Conservation (phyloP, 1,140 invertebrate species). For the Littorina saxatilis region DNA sequence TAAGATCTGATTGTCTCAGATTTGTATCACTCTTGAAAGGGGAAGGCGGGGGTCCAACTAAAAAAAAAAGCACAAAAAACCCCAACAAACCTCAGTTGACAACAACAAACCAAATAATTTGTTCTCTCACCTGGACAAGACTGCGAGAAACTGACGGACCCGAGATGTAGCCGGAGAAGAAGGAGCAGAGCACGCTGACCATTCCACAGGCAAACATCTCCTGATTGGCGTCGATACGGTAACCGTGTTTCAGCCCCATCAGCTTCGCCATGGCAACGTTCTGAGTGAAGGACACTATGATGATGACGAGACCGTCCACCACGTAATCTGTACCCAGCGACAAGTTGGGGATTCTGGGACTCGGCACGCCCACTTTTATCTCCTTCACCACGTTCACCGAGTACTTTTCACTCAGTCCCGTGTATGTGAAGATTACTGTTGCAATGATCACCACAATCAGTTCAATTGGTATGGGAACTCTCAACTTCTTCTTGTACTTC, state of each 20-base stretch:
- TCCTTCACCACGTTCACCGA: slow-evolving; percentile 42
- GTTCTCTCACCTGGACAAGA: slow-evolving; percentile 55
- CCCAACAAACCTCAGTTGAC: too few relatives aligned
- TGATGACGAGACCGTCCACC: slow-evolving; percentile 64
- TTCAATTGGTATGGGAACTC: slow-evolving; percentile 74
- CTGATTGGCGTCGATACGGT: slow-evolving; percentile 53
- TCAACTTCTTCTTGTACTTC: slow-evolving; percentile 65
- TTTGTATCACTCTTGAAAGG: too few relatives aligned
- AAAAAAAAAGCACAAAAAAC: too few relatives aligned
- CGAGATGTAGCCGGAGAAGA: slow-evolving; percentile 64
- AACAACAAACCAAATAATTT: too few relatives aligned
- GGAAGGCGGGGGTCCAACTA: too few relatives aligned
- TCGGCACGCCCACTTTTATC: slow-evolving; percentile 61
- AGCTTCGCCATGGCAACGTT: slow-evolving; percentile 75
- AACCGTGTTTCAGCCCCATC: slow-evolving; percentile 71
- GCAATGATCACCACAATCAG: slow-evolving; percentile 64
- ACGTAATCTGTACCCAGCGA: slow-evolving; percentile 47
- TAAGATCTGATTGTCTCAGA: too few relatives aligned
- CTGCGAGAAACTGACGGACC: slow-evolving; percentile 62
- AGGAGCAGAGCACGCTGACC: slow-evolving; percentile 48
- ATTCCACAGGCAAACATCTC: slow-evolving; percentile 65
- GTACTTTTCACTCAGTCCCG: slow-evolving; percentile 38
- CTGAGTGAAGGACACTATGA: slow-evolving; percentile 72
- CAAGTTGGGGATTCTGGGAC: slow-evolving; percentile 56
- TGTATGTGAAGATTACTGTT: slow-evolving; percentile 43